Evolutionary conservation across 2,888 invertebrate genomes (phyloP), one percentile per base, ranked within the genome.

Genomic region (Drosophila merina): DNA sequence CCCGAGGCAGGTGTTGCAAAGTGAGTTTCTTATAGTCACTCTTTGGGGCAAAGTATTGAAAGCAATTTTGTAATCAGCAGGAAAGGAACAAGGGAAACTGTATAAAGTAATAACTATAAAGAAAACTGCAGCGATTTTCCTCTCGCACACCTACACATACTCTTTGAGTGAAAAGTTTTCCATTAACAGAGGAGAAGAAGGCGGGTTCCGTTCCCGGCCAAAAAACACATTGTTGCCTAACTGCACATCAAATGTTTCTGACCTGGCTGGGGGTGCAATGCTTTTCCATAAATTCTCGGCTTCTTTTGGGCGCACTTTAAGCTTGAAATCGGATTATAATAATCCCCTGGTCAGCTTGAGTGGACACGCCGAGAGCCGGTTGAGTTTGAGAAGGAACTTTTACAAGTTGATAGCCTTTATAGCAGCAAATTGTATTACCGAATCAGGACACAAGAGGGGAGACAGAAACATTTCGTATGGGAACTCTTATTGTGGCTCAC

Each of bases 91-190:
- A 67, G 59, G 51, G 49, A 75, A 72, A 75, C 87, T 76, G 74
- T 84, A 79, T 77, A 87, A 85, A 82, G 79, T 88, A 85, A 84
- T 84, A 87, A 81, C 83, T 72, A 85, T 85, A 87, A 85, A 81
- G 88, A 79, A 77, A 81, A 85, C 75, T 82, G 79, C 73, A 79
- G 70, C 82, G 73, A 78, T 84, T 87, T 81, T 60, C 63, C 69
- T 48, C 55, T 40, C 58, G 31, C 44, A 30, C 36, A 55, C 47
- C 51, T 45, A 30, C 36, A 55, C 47, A 54, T 52, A 52, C 58
- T 62, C 38, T 52, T 59, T 12, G 66, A 56, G 51, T 25, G 42
- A 54, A 78, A 78, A 73, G 55, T 78, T 77, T 75, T 54, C 59
- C 67, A 70, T 72, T 70, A 70, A 31, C 45, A 58, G 31, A 52